Conservation (phyloP, 2,797 vertebrate genomes). For the Notoglanidium macrostoma region DNA sequence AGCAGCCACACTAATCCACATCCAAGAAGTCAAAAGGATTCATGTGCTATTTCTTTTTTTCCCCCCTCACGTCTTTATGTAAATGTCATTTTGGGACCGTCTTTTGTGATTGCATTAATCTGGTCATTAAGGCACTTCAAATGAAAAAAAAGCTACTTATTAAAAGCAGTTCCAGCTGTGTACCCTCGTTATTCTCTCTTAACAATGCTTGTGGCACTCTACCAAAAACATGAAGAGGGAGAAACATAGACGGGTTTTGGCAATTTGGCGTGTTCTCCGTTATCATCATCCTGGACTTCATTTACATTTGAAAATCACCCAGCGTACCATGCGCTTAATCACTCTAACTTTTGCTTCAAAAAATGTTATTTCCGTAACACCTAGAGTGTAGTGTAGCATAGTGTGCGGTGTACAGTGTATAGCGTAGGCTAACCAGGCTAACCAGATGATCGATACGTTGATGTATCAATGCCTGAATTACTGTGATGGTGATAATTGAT, state of each 20-base stretch:
- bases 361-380: not conserved
- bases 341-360: not conserved
- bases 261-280: conserved; percentile 72
- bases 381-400: not conserved
- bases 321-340: conserved; percentile 11
- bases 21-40: conserved; percentile 65
- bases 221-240: conserved; percentile 70
- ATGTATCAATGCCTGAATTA: not conserved
- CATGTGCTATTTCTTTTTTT: conserved; percentile 40
- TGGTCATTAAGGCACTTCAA: conserved; percentile 84
- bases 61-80: conserved; percentile 64
- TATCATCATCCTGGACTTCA: conserved; percentile 71
- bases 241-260: conserved; percentile 59
- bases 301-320: conserved; percentile 63
- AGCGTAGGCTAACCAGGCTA: conserved; percentile 67
- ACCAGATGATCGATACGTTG: conserved; percentile 63
- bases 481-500: conserved; percentile 66
- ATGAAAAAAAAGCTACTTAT: conserved; percentile 74
- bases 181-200: conserved; percentile 72
- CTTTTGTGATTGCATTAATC: conserved; percentile 76
- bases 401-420: not conserved
- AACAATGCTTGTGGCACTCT: conserved; percentile 77
- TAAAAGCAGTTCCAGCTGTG: conserved; percentile 82
- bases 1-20: conserved; percentile 69
- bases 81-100: conserved; percentile 65